A percentile compares a stretch with the other conserved stretches of the same genome.
Conservation (phyloP, 35 echinoderm and acorn worm species). For the Chiridota heheva region DNA sequence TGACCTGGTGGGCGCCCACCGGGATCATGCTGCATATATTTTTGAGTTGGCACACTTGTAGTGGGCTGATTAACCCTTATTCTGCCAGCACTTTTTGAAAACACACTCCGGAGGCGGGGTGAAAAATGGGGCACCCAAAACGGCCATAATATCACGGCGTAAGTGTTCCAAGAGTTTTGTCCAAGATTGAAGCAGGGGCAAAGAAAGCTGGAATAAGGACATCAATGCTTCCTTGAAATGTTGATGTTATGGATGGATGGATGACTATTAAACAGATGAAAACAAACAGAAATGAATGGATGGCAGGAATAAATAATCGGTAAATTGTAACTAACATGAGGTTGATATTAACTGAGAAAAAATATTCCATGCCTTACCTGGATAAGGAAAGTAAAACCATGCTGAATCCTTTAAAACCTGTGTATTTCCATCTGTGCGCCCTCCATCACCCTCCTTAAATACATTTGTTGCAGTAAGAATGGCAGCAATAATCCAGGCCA, state of each 20-base stretch:
- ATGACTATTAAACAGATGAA: not conserved
- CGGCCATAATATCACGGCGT: too few species aligned
- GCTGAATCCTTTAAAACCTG: conserved; percentile 46
- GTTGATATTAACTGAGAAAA: not conserved
- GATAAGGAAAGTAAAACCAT: conserved; percentile 74
- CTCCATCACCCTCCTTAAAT: conserved; percentile 53
- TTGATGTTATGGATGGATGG: not conserved
- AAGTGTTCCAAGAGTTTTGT: too few species aligned
- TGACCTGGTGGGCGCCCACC: not conserved
- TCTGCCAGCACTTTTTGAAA: too few species aligned
- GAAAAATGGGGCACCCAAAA: too few species aligned
- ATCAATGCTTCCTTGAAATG: not conserved
- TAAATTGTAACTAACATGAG: not conserved
- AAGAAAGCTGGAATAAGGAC: not conserved
- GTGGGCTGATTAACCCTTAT: too few species aligned
- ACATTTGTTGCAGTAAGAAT: conserved; percentile 62
- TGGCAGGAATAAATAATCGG: not conserved
- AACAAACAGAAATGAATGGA: not conserved
- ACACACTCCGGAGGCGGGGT: too few species aligned
- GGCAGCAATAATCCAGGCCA: conserved; percentile 59
- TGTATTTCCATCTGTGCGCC: conserved; percentile 55
- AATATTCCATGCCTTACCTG: conserved; percentile 36
- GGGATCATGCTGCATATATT: too few species aligned
- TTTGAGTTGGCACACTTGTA: too few species aligned
- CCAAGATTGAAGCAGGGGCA: not conserved